Evolutionary conservation across 1,140 invertebrate genomes (phyloP), one percentile per base, ranked within the genome.

Genomic region (Drosophila neocordata): DNA sequence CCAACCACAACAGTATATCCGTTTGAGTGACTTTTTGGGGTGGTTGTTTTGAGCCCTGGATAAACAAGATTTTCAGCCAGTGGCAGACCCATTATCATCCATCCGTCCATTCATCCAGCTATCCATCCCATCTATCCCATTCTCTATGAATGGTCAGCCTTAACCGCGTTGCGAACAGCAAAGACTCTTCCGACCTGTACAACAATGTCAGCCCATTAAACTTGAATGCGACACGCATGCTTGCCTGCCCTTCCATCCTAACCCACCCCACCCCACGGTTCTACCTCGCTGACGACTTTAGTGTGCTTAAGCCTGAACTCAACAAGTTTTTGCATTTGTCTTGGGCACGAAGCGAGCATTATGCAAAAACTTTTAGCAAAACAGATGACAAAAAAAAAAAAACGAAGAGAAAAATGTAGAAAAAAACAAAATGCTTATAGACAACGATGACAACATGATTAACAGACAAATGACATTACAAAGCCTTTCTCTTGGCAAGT

Each of bases 401-500:
- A n/a, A 38, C n/a, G 1, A n/a, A 35, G 0, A 37, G 15, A 58
- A 37, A 38, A 15, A 37, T 24, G 24, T 24, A 11, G 31, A 48
- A 20, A 72, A 38, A 68, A 83, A 82, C 82, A 8, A 48, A 48
- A 20, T 48, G 41, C 41, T 48, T 20, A 88, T 82, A 77, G 73
- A 75, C 53, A 74, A 87, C 75, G 78, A 87, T 71, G 78, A 81
- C 78, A 87, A 87, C 82, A 87, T 87, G 82, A 85, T 85, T 85
- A 85, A 85, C 82, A 87, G 82, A 85, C 82, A 87, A 87, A 85
- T 87, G 82, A 87, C 82, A 85, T 82, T 87, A 85, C 78, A 85
- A 85, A 85, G 82, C 82, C 82, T 87, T 85, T 87, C 82, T 75
- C 82, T 85, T 82, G 73, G 63, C 69, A 66, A 66, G 66, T 73